Evolutionary conservation across 2,888 invertebrate species (phyloP), one percentile per base, ranked within the genome.

Genomic region (Hemithea aestivaria): DNA sequence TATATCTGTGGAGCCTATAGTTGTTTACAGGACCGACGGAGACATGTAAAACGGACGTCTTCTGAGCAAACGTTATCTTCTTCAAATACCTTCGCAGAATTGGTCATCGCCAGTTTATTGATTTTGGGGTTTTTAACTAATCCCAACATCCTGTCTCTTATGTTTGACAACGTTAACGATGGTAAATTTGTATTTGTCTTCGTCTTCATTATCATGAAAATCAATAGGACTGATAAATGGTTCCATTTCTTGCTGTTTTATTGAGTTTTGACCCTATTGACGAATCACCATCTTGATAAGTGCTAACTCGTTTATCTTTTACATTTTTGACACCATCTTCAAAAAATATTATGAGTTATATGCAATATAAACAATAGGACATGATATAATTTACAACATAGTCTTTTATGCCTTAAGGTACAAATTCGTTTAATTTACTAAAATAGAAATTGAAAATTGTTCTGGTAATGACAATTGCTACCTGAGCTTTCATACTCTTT

Each of bases 21-120:
- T 66, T 82, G 76, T 85, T 84, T 77, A 63, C 73, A 57, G 66
- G 63, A 58, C 66, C 66, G 61, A 60, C 40, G 43, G 51, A 70
- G 77, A 83, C 79, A 85, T 75, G 81, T 81, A 73, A 73, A 81
- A 71, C 74, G 58, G 77, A 81, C 77, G 78, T 77, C 75, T 66
- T 74, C 75, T 69, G 56, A 71, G 62, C 69, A 68, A 66, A 66
- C 71, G 65, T 79, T 84, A 87, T 85, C 85, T 83, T 66, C 68
- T 58, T 53, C 68, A 82, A 84, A 84, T 67, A 83, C 40, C 56
- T 84, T 78, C 83, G 81, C 82, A 56, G 84, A 85, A 85, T 74
- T 68, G 62, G 67, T 66, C 63, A 62, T 66, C 62, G 54, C 56
- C 56, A 33, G 56, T 60, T 62, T 83, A 80, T 83, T 81, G 77